Base-by-base conservation (phyloP, 2,797 vertebrate species). In the Parauchenoglanis punctatus region DNA sequence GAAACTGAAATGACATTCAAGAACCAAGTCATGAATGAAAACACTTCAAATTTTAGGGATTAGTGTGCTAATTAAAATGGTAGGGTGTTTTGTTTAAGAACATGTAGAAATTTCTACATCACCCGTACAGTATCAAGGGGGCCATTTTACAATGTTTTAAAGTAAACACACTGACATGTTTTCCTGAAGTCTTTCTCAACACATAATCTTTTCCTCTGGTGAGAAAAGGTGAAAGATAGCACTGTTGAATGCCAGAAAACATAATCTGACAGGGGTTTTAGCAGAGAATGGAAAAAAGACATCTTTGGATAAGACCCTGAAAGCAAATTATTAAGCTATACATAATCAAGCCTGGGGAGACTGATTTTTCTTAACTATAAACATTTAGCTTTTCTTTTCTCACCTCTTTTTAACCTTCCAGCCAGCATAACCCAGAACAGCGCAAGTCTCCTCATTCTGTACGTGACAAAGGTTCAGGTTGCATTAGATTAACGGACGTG, bases 1-100 rank as follows among this genome's bases (percentile, higher is more conserved):
- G 72, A 89, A 86, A 31, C 75, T 65, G 67, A 80, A 89, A 88
- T 85, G 49, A 49, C 59, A 58, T 86, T 75, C 25, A 68, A 54
- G 56, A 86, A 85, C 73, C 8, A 4, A 77, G 85, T 52, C 86
- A 76, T 88, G 78, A 87, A 75, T 44, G 23, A 23, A 49, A 91
- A 89, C 81, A 75, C 85, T 86, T 93, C 93, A 91, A 90, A 91
- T 93, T 86, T 81, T 86, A 18, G 87, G 73, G 94, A 94, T 93
- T 93, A 93, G 91, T 89, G 91, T 89, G 91, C 86, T 91, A 93
- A 61, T 91, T 86, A 90, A 92, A 92, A 88, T 88, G 87, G 80
- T 67, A 31, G 81, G 12, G 13, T 25, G 78, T 86, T 91, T 89
- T 87, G 85, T 89, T 91, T 86, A 89, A 87, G 89, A 82, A 91